Base-by-base conservation (phyloP, 2,888 invertebrate species). In the Lycocerus yunnanus region DNA sequence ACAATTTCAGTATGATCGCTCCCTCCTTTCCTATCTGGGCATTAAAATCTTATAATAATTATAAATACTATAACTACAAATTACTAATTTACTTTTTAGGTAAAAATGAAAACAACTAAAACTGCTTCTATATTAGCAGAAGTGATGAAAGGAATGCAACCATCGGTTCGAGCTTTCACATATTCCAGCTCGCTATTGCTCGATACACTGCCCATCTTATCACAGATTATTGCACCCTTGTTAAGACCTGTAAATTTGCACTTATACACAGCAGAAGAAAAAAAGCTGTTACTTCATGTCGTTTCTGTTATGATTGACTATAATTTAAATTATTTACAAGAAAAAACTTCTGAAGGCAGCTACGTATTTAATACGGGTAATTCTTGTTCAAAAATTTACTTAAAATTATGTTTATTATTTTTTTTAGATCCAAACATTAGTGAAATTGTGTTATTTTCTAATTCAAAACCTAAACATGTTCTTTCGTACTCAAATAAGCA, bases 221-320 rank as follows among this genome's bases (percentile, higher is more conserved):
- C 93, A 2, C 89, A 91, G 72, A 90, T 97, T 68, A 88, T 97
- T 66, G 90, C 92, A 69, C 97, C 97, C 0, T 88, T 88, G 15
- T 88, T 97, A 60, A 89, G 96, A 68, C 93, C 95, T 0, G 95
- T 95, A 66, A 90, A 83, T 84, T 84, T 85, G 74, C 92, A 96
- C 89, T 86, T 96, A 68, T 95, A 93, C 88, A 94, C 92, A 15
- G 88, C 90, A 3, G 88, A 89, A 76, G 97, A 97, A 86, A 93
- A 92, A 68, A 89, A 89, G 13, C 91, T 93, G 60, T 84, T 98
- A 24, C 84, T 88, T 0, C 88, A 91, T 20, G 92, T 96, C 21
- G 93, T 97, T 11, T 90, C 92, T 78, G 90, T 94, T 0, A 95
- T 98, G 96, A 92, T 97, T 67, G 94, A 96, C 84, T 95, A 96